Evolutionary conservation across 2,797 vertebrate genomes (phyloP), one percentile per base, ranked within the genome.

Genomic region (Enteromius anoplus): DNA sequence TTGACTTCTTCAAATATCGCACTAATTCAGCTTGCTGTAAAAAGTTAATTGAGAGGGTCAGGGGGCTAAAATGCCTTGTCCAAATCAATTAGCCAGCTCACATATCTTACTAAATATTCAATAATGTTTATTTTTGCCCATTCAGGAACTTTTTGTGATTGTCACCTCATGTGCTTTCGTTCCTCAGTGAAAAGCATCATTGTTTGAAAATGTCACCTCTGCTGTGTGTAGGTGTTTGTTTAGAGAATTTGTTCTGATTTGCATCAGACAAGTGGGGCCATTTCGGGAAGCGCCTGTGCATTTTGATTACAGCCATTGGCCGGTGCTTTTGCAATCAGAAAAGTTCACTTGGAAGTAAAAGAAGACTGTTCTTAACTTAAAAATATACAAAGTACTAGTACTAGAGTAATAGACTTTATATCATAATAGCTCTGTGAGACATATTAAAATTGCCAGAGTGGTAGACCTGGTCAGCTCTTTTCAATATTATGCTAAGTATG

Each of bases 11-110:
- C 34, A 37, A 64, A 76, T 83, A 58, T 80, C 66, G 26, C 73
- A 72, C 55, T 77, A 69, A 85, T 80, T 83, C 71, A 75, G 72
- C 75, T 75, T 69, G 62, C 32, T 76, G 51, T 76, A 72, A 70
- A 84, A 76, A 83, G 71, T 76, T 72, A 82, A 85, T 83, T 75
- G 73, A 84, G 82, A 68, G 75, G 66, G 78, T 82, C 76, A 85
- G 65, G 71, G 49, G 42, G 76, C 79, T 76, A 65, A 75, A 82
- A 29, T n/a, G 64, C 51, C 60, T 72, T 40, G 80, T 85, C 71
- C 72, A 51, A 85, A 85, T 72, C 80, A 87, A 85, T 85, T 79
- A 80, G 29, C 51, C 12, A 5, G 62, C 71, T 66, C 47, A 77
- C 51, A 77, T 37, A 55, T 80, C 65, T 65, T 23, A 85, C 65